Base-by-base conservation (phyloP, 2,113 vertebrate species). In the Saccopteryx bilineata region DNA sequence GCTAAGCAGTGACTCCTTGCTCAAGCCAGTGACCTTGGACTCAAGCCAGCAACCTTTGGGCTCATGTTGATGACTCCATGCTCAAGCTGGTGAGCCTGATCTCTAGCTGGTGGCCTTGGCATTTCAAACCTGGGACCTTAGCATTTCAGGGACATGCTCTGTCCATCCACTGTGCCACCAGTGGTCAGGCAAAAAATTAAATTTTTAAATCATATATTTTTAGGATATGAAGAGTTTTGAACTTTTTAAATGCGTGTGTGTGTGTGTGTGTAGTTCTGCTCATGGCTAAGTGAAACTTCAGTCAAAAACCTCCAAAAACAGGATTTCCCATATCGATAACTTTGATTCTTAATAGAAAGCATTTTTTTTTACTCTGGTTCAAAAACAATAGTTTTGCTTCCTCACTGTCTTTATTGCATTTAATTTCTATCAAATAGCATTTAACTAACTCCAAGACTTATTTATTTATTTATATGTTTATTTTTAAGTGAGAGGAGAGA, bases 341-440 rank as follows among this genome's bases (percentile, higher is more conserved):
- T 80, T 87, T 54, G 71, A 92, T 60, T 72, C 48, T 58, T 84
- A 18, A 52, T 50, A 39, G 39, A 39, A 39, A 39, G 39, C 39
- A 39, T 39, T 39, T 78, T 48, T 11, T 19, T 46, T 96, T 50
- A 52, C 5, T 14, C 18, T 61, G 56, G 21, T 39, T 89, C 9
- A 21, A 58, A 93, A 94, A 60, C 48, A 58, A 0, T 75, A 48
- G 10, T 31, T 68, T 80, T 9, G 10, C 19, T 87, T 76, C n/a
- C 54, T 90, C 46, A 12, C 17, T 78, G 5, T 72, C 46, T 89
- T 85, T 58, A 58, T 6, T 75, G n/a, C 15, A 33, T 86, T 93
- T 91, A 33, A 63, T 91, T 90, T 95, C 46, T 92, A 39, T 91
- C 69, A 93, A 88, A 48, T 69, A 61, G 33, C 24, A 31, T 74